Evolutionary conservation across 2,113 vertebrate genomes (phyloP).

Genomic region (Tringa solitaria): DNA sequence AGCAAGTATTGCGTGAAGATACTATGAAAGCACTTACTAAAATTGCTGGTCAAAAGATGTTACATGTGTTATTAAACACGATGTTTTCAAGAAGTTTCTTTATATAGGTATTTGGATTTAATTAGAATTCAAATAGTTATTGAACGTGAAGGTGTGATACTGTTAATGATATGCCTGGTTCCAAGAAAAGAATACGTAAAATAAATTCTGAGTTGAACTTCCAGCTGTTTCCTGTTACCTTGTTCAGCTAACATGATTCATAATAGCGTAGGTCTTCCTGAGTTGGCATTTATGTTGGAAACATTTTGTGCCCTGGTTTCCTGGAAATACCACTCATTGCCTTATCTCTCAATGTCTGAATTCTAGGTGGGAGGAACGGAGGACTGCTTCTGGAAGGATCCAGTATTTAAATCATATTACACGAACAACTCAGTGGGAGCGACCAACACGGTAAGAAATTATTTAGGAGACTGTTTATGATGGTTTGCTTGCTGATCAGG

Average conservation of each 20-base stretch:
- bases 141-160: background rate
- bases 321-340: conserved; percentile 46
- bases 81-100: background rate
- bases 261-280: conserved; percentile 45
- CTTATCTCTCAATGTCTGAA: conserved; percentile 62
- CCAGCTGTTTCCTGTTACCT: conserved; percentile 41
- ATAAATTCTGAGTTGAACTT: conserved; percentile 10
- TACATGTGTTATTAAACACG: background rate
- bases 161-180: background rate
- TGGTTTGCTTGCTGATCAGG: background rate
- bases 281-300: conserved; percentile 54
- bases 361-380: conserved; percentile 92
- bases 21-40: background rate
- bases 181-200: background rate
- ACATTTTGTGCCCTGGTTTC: conserved; percentile 51
- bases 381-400: conserved; percentile 93
- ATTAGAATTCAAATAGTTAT: background rate
- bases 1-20: background rate
- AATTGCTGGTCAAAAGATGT: background rate
- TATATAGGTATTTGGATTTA: background rate
- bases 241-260: conserved; percentile 37
- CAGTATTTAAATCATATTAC: conserved; percentile 97
- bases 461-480: fast-evolving
- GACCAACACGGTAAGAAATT: conserved; percentile 86
- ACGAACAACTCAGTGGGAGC: conserved; percentile 93